Base-by-base conservation (phyloP, 2,888 invertebrate species). In the Eupeodes luniger region DNA sequence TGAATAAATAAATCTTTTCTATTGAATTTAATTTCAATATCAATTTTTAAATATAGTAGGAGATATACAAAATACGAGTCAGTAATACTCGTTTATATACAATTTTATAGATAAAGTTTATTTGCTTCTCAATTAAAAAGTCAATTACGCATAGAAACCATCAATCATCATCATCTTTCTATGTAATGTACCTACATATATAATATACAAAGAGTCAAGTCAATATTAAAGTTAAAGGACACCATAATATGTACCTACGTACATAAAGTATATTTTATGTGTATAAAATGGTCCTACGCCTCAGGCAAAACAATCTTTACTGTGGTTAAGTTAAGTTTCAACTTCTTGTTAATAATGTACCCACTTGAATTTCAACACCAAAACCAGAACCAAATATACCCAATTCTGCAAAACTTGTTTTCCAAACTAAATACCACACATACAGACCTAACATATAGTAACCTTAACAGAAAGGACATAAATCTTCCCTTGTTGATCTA, bases 391-490 rank as follows among this genome's bases (percentile, higher is more conserved):
- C 61, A 11, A 62, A 61, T 61, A 6, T 53, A 62, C 9, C 40
- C n/a, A 62, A 10, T 40, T 62, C 61, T 62, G 61, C 10, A 62
- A 40, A 62, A 62, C 61, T 62, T 62, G 61, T 62, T 40, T 40
- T 40, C 61, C 61, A 62, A 40, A 36, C 16, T 62, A 62, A 40
- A 40, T 5, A 62, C 61, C 61, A 40, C n/a, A 59, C 1, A 16
- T 16, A 62, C n/a, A 40, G 9, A 40, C 27, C 3, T 27, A 3
- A 40, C 40, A 40, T 7, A 40, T 40, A 40, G 5, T 3, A 61
- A 36, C 11, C 40, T n/a, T 16, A 27, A n/a, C 1, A 14, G 9
- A 62, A 14, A 40, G 16, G 5, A 40, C 10, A 62, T 62, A 62
- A 62, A 62, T 62, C 61, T 62, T 10, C 40, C 61, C 61, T 5